Conservation (phyloP, 2,113 vertebrate species). For the Isurus oxyrinchus region DNA sequence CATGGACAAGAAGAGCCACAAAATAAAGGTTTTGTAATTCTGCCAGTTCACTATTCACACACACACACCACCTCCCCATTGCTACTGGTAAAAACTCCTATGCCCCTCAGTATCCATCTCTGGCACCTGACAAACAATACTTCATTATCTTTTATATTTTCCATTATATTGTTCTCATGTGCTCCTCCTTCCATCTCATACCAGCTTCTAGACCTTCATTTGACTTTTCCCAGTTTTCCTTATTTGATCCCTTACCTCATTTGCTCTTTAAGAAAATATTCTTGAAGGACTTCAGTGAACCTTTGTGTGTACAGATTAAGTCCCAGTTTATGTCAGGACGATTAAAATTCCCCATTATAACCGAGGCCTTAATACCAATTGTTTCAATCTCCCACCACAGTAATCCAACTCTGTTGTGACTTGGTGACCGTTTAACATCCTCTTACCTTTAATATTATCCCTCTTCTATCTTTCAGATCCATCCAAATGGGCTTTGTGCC, state of each 20-base stretch:
- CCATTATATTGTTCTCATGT: not conserved
- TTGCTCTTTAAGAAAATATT: not conserved
- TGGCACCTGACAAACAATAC: not conserved
- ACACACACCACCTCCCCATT: not conserved
- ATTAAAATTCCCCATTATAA: not conserved
- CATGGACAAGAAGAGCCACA: not conserved
- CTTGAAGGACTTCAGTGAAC: not conserved
- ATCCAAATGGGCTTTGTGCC: not conserved
- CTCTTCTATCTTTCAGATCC: not conserved
- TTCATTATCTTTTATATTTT: not conserved
- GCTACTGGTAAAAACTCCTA: not conserved
- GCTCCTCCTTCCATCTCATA: not conserved
- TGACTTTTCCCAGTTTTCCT: not conserved
- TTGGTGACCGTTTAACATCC: not conserved
- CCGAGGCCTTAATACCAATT: not conserved
- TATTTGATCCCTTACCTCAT: not conserved
- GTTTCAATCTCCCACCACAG: not conserved
- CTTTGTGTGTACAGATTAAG: not conserved
- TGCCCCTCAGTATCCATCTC: not conserved
- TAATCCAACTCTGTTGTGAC: not conserved
- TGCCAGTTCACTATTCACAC: not conserved
- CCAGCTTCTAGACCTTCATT: not conserved
- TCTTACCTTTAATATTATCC: not conserved
- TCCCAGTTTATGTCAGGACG: not conserved
- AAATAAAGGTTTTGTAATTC: not conserved